Conservation (phyloP, 2,888 invertebrate species). For the Barypeithes pellucidus region DNA sequence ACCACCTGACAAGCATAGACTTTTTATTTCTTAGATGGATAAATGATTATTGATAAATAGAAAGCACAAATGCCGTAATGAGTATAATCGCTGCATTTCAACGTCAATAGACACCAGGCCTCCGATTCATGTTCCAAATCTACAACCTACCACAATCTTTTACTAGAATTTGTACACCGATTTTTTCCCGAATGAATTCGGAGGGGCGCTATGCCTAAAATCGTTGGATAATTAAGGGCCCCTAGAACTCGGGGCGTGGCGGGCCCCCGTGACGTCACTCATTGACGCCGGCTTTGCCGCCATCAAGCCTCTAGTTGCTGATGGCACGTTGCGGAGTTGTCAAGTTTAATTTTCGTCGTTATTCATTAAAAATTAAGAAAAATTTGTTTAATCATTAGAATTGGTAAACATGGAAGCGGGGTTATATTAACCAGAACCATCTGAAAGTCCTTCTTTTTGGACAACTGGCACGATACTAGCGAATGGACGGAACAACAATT, state of each 20-base stretch:
- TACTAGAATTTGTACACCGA: slow-evolving; percentile 24
- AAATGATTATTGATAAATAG: no score
- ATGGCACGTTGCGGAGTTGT: slow-evolving; percentile 18
- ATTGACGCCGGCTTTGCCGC: slow-evolving; percentile 70
- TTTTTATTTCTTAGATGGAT: no score
- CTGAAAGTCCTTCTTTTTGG: no score
- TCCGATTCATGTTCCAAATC: slow-evolving; percentile 1
- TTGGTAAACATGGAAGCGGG: no score
- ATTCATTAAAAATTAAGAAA: not conserved
- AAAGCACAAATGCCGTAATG: no score
- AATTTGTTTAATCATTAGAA: not conserved
- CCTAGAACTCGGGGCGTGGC: slow-evolving; percentile 63
- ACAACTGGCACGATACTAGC: no score
- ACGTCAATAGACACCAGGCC: not conserved
- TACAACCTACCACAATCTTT: slow-evolving; percentile 20
- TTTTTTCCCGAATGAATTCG: slow-evolving; percentile 37
- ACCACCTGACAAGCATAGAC: no score
- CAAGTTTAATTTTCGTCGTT: not conserved
- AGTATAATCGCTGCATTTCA: no score
- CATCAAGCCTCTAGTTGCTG: slow-evolving; percentile 26
- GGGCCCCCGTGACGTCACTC: slow-evolving; percentile 73
- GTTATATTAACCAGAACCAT: no score
- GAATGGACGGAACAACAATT: no score
- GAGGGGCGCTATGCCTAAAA: slow-evolving; percentile 47
- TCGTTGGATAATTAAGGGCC: slow-evolving; percentile 42